Conservation (phyloP, 1,140 invertebrate genomes). For the Drosophila punjabiensis region DNA sequence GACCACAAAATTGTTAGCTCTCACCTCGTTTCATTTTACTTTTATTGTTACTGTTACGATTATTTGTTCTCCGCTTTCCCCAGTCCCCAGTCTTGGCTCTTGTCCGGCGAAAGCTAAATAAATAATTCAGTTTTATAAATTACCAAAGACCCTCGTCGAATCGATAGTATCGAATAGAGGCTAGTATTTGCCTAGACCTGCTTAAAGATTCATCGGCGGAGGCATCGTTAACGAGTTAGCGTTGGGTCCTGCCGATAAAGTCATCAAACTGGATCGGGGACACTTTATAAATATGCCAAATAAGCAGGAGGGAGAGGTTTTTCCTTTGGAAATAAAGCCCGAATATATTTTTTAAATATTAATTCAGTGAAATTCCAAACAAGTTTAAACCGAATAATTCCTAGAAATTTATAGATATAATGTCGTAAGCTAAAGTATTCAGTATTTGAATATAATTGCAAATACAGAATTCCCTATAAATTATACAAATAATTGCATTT, state of each 20-base stretch:
- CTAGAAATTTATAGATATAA: too few relatives aligned
- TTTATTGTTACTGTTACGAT: constrained; percentile 66
- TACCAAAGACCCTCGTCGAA: constrained; percentile 19
- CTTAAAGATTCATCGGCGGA: constrained; percentile 16
- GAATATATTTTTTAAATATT: too few relatives aligned
- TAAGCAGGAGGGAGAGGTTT: neutral
- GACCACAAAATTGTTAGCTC: constrained; percentile 40
- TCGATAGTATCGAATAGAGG: constrained; percentile 2
- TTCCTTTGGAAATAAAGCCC: too few relatives aligned
- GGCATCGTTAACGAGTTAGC: constrained; percentile 12
- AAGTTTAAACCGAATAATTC: neutral
- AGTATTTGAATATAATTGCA: neutral
- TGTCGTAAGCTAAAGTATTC: neutral
- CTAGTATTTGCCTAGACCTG: constrained; percentile 1
- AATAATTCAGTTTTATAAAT: constrained; percentile 71
- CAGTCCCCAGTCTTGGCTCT: neutral
- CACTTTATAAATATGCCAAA: constrained; percentile 19
- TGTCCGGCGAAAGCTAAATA: constrained; percentile 40
- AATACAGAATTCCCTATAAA: neutral
- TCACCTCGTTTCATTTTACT: constrained; percentile 46
- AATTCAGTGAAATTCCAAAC: neutral
- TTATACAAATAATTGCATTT: neutral
- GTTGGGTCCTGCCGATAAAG: constrained; percentile 8
- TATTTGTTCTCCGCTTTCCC: constrained; percentile 23
- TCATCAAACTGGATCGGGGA: constrained; percentile 11